Conservation (phyloP, 2,797 vertebrate genomes). For the Lophotriccus pileatus region DNA sequence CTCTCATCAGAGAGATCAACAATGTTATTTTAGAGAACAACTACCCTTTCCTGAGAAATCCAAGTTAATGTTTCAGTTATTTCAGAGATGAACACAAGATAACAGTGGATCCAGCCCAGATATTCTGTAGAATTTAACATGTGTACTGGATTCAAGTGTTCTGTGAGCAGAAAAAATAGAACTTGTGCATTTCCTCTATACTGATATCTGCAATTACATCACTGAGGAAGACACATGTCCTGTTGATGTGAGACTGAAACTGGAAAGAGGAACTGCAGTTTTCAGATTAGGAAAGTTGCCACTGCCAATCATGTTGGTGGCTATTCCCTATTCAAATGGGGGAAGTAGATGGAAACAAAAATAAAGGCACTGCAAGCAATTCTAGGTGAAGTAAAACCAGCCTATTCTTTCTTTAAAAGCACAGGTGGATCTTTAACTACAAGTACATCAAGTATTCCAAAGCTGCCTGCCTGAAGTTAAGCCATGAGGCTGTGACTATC, state of each 20-base stretch:
- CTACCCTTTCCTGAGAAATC: background rate
- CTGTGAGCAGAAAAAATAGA: background rate
- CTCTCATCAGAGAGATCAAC: background rate
- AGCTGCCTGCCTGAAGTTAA: background rate
- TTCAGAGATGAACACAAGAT: background rate
- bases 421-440: background rate
- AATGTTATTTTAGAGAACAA: background rate
- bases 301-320: background rate
- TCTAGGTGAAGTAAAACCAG: background rate
- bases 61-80: background rate
- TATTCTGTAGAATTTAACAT: background rate
- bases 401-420: background rate
- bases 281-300: slow-evolving; percentile 41
- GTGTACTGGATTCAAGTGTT: background rate
- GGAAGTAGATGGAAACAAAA: slow-evolving; percentile 40
- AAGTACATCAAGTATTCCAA: background rate
- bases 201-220: slow-evolving; percentile 23
- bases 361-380: background rate
- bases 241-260: slow-evolving; percentile 53
- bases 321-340: background rate
- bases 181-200: background rate
- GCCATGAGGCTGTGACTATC: background rate
- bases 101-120: background rate
- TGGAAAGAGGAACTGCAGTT: slow-evolving; percentile 59
- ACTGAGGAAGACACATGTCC: slow-evolving; percentile 66